Evolutionary conservation across 2,888 invertebrate genomes (phyloP).

Genomic region (Agrotis clavis): DNA sequence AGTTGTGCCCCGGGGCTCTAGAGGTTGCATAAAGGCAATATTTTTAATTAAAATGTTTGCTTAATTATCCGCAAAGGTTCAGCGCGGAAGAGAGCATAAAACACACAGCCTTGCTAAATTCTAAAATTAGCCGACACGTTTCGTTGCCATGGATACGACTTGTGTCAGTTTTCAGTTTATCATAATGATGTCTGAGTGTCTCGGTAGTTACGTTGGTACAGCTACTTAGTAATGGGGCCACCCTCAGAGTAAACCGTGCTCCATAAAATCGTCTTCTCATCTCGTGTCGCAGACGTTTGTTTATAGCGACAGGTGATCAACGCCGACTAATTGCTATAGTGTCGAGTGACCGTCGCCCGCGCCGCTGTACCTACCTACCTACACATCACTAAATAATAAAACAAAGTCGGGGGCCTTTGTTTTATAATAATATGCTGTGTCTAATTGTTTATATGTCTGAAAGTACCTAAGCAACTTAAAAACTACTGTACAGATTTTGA

Average conservation of each 20-base stretch:
- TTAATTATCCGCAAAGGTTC: neutral
- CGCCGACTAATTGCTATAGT: conserved; percentile 54
- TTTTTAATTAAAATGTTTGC: conserved; percentile 2
- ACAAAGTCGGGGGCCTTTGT: too few species aligned
- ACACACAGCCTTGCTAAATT: neutral
- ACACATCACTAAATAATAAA: neutral
- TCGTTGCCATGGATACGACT: conserved; percentile 10
- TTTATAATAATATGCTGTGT: too few species aligned
- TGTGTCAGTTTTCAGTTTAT: conserved; percentile 10
- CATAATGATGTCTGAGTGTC: conserved; percentile 16
- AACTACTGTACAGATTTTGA: too few species aligned
- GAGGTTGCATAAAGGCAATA: too few species aligned
- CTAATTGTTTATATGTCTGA: too few species aligned
- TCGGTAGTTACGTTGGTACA: neutral
- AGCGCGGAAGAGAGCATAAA: neutral
- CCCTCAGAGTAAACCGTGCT: conserved; percentile 71
- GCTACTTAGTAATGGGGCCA: conserved; percentile 67
- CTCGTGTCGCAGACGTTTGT: conserved; percentile 65
- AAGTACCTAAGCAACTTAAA: too few species aligned
- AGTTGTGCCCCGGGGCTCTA: too few species aligned
- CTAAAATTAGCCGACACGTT: conserved; percentile 1
- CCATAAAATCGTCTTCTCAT: conserved; percentile 65
- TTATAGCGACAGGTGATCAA: conserved; percentile 58
- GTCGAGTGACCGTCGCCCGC: conserved; percentile 65
- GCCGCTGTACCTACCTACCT: conserved; percentile 40